Evolutionary conservation across 2,888 invertebrate genomes (phyloP).

Genomic region (Cecidostiba fungosa): DNA sequence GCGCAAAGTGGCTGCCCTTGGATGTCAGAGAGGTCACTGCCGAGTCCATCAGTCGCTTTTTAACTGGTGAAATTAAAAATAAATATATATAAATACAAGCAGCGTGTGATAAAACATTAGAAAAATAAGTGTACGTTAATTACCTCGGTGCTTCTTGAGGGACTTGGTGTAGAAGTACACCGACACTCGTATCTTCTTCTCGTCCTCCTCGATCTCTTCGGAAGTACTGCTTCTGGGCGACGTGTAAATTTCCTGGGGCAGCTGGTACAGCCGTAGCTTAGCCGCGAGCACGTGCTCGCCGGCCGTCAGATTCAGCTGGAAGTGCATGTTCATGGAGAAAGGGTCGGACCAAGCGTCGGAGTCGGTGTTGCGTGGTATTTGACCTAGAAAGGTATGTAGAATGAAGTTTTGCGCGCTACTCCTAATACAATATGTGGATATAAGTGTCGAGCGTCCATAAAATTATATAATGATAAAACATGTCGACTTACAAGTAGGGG

Average conservation of each 20-base stretch:
- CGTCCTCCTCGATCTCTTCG: slow-evolving; percentile 75
- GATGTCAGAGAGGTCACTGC: slow-evolving; percentile 74
- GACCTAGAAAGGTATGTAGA: slow-evolving; percentile 79
- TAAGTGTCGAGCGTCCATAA: neutral
- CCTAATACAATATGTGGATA: too few species aligned
- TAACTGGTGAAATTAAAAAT: slow-evolving; percentile 68
- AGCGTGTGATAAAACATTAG: neutral
- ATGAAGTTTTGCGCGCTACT: neutral
- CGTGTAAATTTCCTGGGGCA: slow-evolving; percentile 78
- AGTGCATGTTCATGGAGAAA: slow-evolving; percentile 82
- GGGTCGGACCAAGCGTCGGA: slow-evolving; percentile 82
- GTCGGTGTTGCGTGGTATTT: slow-evolving; percentile 82
- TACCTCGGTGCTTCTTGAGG: slow-evolving; percentile 82
- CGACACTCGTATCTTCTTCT: slow-evolving; percentile 83
- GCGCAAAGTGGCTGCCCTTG: slow-evolving; percentile 73
- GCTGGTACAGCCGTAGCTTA: slow-evolving; percentile 81
- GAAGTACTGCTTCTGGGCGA: slow-evolving; percentile 66
- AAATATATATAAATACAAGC: too few species aligned
- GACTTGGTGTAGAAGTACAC: slow-evolving; percentile 83
- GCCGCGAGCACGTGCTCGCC: slow-evolving; percentile 82
- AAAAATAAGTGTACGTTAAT: slow-evolving; percentile 55
- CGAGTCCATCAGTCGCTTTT: slow-evolving; percentile 77
- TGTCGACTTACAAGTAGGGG: slow-evolving; percentile 79
- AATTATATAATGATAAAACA: too few species aligned
- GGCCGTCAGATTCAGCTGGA: slow-evolving; percentile 81